phyloP scores from a whole-genome alignment of 2,113 vertebrate genomes.

The Apteryx owenii region DNA sequence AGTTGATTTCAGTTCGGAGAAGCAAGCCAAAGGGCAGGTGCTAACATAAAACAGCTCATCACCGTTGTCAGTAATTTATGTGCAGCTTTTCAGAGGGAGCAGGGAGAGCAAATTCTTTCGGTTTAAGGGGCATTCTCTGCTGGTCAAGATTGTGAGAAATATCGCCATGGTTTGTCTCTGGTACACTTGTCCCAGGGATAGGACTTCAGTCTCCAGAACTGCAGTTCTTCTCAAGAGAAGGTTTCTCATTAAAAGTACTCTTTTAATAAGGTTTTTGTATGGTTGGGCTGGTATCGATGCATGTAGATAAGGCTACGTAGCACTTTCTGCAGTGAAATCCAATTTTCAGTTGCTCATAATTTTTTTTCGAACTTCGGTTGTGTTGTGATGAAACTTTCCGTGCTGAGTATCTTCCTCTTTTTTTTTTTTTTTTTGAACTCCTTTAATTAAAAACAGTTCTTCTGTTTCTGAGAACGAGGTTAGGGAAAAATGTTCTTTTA shows the following conservation, averaged over 20 bases:
- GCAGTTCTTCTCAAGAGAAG: neutral
- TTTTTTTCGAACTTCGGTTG: neutral
- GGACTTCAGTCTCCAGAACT: neutral
- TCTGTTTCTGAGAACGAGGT: constrained; percentile 60
- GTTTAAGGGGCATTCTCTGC: neutral
- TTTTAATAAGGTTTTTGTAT: neutral
- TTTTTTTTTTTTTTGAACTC: neutral
- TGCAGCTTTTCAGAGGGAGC: neutral
- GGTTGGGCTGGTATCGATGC: neutral
- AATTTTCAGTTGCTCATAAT: neutral
- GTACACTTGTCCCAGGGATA: neutral
- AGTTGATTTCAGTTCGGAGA: neutral
- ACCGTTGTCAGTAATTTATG: neutral
- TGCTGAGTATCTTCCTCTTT: constrained; percentile 28
- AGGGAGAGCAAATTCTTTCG: neutral
- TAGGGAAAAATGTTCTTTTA: constrained; percentile 64
- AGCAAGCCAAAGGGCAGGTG: constrained; percentile 20
- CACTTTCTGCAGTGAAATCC: constrained; percentile 9
- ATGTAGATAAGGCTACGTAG: neutral
- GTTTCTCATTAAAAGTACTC: neutral
- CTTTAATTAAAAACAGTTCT: constrained; percentile 59
- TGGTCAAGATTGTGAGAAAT: neutral
- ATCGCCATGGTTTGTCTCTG: neutral
- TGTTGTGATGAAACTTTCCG: constrained; percentile 26
- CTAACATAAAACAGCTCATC: constrained; percentile 12